Base-by-base conservation (phyloP, 2,888 invertebrate species). In the Drosophila yooni region DNA sequence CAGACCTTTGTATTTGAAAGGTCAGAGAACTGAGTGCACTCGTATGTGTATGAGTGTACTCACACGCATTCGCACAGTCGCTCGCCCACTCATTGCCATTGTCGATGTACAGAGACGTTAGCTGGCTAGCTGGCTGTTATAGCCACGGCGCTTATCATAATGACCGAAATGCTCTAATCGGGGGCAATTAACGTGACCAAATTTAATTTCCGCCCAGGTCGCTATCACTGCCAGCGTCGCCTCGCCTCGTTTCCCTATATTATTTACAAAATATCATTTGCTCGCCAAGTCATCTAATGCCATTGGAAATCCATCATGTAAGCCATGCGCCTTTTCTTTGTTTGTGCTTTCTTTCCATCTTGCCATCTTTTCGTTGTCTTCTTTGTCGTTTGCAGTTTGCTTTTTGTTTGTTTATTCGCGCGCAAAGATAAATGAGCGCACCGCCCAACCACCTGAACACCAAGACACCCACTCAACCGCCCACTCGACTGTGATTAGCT, bases 221-320 rank as follows among this genome's bases (percentile, higher is more conserved):
- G 85, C 87, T 85, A 85, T 85, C 85, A 73, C 21, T 43, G 57
- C 48, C 57, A 21, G 57, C 50, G 51, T 25, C 7, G 31, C 46
- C 31, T 43, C 59, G 29, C 18, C 29, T 38, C 36, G 34, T 18
- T 21, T 65, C 33, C 61, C 50, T 58, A 33, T 81, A 79, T 88
- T 88, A 83, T 88, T 88, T 85, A 85, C 85, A 88, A 80, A 88
- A 85, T 85, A 85, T 88, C 83, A 88, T 83, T 83, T 74, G 71
- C 51, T 66, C 69, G 68, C 40, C 40, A 48, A 48, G 88, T 34
- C 70, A 64, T 74, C 65, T 77, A 71, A 75, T 73, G 72, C 77
- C 81, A 79, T 82, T 82, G 88, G 68, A 86, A 88, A 88, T 89
- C 78, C 89, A 83, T 88, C 89, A 82, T 88, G 75, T 81, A 82